Evolutionary conservation across 2,113 vertebrate species (phyloP).

Genomic region (Stegostoma tigrinum): DNA sequence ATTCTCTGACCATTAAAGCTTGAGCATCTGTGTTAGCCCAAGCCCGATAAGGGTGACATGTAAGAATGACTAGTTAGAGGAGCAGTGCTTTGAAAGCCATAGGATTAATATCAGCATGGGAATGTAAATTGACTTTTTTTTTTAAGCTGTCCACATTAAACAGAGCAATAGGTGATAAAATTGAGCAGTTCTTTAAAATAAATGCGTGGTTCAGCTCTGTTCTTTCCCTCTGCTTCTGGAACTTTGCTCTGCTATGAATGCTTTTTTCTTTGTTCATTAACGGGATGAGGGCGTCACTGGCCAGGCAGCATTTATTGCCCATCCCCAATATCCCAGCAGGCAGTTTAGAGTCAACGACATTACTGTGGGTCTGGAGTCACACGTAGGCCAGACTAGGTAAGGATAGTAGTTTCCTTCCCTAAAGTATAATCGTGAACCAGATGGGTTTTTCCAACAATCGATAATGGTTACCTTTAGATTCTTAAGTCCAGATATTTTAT

Average conservation of each 20-base stretch:
- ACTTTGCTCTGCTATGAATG: background rate
- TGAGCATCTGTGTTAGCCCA: background rate
- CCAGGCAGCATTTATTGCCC: too few species aligned
- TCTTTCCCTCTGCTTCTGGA: background rate
- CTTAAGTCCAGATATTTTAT: too few species aligned
- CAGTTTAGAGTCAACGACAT: too few species aligned
- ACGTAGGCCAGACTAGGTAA: too few species aligned
- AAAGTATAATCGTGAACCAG: too few species aligned
- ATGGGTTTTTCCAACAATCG: too few species aligned
- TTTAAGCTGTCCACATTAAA: background rate
- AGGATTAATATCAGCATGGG: background rate
- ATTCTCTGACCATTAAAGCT: background rate
- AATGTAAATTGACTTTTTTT: background rate
- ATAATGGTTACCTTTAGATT: too few species aligned
- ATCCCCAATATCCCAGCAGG: too few species aligned
- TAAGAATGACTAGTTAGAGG: background rate
- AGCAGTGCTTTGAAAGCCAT: background rate
- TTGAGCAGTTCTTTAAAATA: background rate
- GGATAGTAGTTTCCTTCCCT: too few species aligned
- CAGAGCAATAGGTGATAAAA: background rate
- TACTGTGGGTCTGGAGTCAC: too few species aligned
- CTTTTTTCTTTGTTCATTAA: background rate
- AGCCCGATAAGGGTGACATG: background rate
- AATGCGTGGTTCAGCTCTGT: background rate
- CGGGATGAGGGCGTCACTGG: too few species aligned